These are phyloP conservation scores for Euplagia quadripunctaria DNA, from an alignment of 2,888 invertebrate genomes.

Conservation along the genomic window DNA sequence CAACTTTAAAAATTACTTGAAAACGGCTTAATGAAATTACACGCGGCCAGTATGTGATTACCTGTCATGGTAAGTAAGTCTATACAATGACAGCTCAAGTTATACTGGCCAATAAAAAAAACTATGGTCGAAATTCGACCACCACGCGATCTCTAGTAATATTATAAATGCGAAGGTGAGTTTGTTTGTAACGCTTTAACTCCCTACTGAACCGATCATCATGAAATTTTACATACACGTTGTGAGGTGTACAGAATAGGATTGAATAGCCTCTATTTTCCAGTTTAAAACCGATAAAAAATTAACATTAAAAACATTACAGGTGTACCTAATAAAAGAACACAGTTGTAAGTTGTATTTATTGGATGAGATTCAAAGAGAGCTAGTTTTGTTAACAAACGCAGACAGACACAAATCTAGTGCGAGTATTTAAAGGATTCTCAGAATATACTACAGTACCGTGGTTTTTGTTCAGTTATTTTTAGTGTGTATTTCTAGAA, in stretches of 20 bases:
- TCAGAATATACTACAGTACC: conserved; percentile 44
- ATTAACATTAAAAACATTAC: not conserved
- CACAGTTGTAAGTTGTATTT: not conserved
- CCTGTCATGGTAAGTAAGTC: too few relatives aligned
- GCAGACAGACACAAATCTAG: conserved; percentile 61
- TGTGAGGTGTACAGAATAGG: not conserved
- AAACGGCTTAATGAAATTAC: too few relatives aligned
- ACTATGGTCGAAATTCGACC: too few relatives aligned
- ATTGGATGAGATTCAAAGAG: conserved; percentile 68
- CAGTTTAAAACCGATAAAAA: not conserved
- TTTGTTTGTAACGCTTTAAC: too few relatives aligned
- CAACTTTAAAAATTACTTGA: too few relatives aligned
- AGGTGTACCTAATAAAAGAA: conserved; percentile 1
- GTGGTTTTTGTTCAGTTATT: conserved; percentile 27
- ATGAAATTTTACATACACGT: not conserved
- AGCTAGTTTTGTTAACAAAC: conserved; percentile 56
- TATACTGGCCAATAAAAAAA: too few relatives aligned
- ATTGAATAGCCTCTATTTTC: not conserved
- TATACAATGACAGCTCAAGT: too few relatives aligned
- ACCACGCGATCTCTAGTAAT: too few relatives aligned
- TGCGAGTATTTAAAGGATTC: conserved; percentile 70
- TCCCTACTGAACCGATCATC: not conserved
- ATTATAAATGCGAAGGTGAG: too few relatives aligned
- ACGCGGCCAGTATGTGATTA: too few relatives aligned
- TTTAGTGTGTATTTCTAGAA: conserved; percentile 48